Evolutionary conservation across 1,140 invertebrate species (phyloP).

Genomic region (Bombus polaris): DNA sequence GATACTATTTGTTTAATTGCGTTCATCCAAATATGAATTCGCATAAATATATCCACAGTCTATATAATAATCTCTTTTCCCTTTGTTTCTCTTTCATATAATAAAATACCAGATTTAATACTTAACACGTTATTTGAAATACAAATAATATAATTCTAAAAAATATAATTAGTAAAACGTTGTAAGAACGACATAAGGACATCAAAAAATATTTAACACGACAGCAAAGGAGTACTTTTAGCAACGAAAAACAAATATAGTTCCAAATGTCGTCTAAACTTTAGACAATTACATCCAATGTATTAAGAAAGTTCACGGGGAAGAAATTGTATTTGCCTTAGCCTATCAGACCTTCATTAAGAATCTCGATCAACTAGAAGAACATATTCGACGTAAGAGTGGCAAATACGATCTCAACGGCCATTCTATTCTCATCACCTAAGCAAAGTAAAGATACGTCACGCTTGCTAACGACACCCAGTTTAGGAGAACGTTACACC

Average conservation of each 20-base stretch:
- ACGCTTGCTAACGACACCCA: background rate
- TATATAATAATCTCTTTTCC: background rate
- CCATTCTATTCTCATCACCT: background rate
- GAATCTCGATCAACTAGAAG: background rate
- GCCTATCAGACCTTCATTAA: background rate
- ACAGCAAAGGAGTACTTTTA: background rate
- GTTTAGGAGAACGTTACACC: constrained; percentile 3
- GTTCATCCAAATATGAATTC: background rate
- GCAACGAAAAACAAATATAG: background rate
- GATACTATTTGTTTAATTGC: background rate
- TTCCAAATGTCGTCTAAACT: background rate
- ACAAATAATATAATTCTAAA: background rate
- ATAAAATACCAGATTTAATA: background rate
- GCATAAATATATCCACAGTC: too few relatives aligned
- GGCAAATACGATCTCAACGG: background rate
- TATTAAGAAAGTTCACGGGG: background rate
- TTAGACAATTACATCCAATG: background rate
- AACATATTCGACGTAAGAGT: background rate
- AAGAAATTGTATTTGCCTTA: background rate
- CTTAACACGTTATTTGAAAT: background rate
- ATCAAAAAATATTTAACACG: too few relatives aligned
- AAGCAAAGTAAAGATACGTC: constrained; percentile 1
- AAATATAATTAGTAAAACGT: background rate
- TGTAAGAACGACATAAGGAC: background rate
- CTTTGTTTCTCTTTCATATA: background rate